A percentile compares a stretch with the other conserved stretches of the same genome.
Conservation (phyloP, 2,888 invertebrate species). For the Furcula furcula region DNA sequence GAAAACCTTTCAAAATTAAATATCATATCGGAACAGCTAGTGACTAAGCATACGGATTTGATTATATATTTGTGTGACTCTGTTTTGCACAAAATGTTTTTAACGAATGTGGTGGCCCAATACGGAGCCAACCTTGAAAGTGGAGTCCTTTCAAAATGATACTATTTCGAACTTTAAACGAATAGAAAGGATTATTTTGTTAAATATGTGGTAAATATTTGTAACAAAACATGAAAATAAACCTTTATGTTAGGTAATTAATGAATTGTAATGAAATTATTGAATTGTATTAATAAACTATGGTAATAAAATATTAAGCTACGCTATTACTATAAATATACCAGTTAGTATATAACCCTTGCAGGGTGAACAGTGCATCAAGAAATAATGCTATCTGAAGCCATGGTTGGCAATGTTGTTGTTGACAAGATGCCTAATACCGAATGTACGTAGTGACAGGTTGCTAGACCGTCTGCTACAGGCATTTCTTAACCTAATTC, state of each 20-base stretch:
- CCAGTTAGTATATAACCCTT: no score
- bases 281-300: not conserved
- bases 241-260: not conserved
- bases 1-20: constrained; percentile 9
- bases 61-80: constrained; percentile 17
- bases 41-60: not conserved
- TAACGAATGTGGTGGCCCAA: constrained; percentile 16
- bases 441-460: no score
- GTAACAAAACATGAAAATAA: constrained; percentile 1
- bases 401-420: no score
- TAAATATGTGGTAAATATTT: not conserved
- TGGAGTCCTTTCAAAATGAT: constrained; percentile 25
- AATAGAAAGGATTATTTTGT: constrained; percentile 11
- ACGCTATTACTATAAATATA: no score
- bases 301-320: no score
- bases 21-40: not conserved
- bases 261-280: no score
- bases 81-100: constrained; percentile 25
- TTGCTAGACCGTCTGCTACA: no score
- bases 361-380: no score
- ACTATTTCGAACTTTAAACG: constrained; percentile 11
- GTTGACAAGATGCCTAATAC: no score
- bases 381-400: no score
- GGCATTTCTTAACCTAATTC: constrained; percentile 1
- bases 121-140: constrained; percentile 22